Conservation (phyloP, 2,888 invertebrate species). For the Julus scanicus region DNA sequence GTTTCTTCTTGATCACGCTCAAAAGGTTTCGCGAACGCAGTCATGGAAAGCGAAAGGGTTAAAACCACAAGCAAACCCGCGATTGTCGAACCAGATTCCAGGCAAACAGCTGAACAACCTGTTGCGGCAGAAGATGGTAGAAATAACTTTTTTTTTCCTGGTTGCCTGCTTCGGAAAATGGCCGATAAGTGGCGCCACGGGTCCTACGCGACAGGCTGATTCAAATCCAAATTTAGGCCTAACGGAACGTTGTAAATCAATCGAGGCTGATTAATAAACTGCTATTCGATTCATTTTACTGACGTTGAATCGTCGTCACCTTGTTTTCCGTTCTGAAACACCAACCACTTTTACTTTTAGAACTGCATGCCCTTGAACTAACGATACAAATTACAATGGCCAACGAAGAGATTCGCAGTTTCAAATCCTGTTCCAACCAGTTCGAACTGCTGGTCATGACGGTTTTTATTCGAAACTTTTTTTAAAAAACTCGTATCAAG, state of each 20-base stretch:
- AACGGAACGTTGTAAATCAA: not conserved
- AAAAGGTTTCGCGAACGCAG: not conserved
- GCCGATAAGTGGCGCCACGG: not conserved
- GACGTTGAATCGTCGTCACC: too few relatives aligned
- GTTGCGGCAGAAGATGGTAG: not conserved
- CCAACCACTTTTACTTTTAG: not conserved
- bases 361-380: not conserved
- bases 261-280: not conserved
- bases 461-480: too few relatives aligned
- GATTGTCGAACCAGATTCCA: not conserved
- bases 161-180: not conserved
- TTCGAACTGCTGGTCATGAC: too few relatives aligned
- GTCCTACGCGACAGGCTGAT: not conserved
- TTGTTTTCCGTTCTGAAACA: not conserved
- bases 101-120: not conserved
- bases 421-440: too few relatives aligned
- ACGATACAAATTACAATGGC: not conserved
- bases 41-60: conserved; percentile 1
- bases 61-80: not conserved
- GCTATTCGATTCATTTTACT: not conserved
- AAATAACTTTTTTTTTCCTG: not conserved
- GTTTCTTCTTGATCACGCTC: not conserved
- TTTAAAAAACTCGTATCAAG: too few relatives aligned
- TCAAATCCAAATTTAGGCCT: too few relatives aligned
- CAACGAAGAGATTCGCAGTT: too few relatives aligned